Percentiles rank a stretch among this genome's conserved stretches.
Evolutionary conservation across 2,113 vertebrate genomes (phyloP).

Genomic region (Istiophorus platypterus): DNA sequence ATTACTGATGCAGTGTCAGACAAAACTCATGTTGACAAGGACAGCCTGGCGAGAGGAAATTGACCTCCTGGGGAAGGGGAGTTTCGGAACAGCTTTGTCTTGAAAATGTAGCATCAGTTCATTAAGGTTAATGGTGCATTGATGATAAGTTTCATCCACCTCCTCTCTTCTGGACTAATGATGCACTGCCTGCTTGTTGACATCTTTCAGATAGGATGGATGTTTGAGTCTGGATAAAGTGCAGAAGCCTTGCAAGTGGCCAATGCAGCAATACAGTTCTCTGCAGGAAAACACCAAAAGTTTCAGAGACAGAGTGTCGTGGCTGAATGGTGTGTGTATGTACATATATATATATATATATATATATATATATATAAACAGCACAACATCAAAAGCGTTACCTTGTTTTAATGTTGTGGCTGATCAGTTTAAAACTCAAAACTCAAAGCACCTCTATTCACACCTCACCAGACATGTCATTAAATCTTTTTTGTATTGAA

Average conservation of each 20-base stretch:
- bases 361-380: too few relatives aligned
- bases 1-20: slow-evolving; percentile 16
- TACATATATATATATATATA: too few relatives aligned
- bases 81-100: slow-evolving; percentile 67
- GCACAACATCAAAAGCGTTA: too few relatives aligned
- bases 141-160: slow-evolving; percentile 68
- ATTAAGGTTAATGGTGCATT: slow-evolving; percentile 74
- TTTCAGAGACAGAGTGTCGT: slow-evolving; percentile 29
- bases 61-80: slow-evolving; percentile 44
- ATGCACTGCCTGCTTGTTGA: slow-evolving; percentile 44
- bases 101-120: slow-evolving; percentile 63
- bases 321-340: too few relatives aligned
- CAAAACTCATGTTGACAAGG: slow-evolving; percentile 47
- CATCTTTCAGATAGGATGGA: slow-evolving; percentile 56
- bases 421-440: too few relatives aligned
- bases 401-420: too few relatives aligned
- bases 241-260: slow-evolving; percentile 1
- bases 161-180: slow-evolving; percentile 58
- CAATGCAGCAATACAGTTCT: slow-evolving; percentile 3
- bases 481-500: slow-evolving; percentile 52
- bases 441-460: slow-evolving; percentile 46
- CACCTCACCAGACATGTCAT: slow-evolving; percentile 55
- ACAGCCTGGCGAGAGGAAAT: slow-evolving; percentile 9
- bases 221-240: slow-evolving; percentile 22
- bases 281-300: slow-evolving; percentile 16